phyloP scores from a whole-genome alignment of 2,113 vertebrate genomes.

The Lampris incognitus region DNA sequence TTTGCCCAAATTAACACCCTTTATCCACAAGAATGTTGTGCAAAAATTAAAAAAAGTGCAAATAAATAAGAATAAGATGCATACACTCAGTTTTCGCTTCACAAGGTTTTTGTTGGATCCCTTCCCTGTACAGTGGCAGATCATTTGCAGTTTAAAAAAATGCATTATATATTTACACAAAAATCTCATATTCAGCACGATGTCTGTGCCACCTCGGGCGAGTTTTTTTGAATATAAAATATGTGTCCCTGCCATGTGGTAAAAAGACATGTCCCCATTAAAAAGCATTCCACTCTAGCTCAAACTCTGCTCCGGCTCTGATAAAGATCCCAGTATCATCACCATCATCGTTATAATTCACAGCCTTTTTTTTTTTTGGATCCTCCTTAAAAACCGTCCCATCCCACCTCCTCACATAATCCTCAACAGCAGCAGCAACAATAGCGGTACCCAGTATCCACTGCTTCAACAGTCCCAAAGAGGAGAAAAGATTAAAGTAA shows the following conservation, averaged over 20 bases:
- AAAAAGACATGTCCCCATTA: conserved; percentile 53
- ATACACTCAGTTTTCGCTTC: conserved; percentile 28
- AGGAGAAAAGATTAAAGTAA: not conserved
- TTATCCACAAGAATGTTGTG: conserved; percentile 53
- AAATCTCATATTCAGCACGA: conserved; percentile 27
- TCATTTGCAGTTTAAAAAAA: conserved; percentile 36
- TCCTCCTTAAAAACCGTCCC: conserved; percentile 6
- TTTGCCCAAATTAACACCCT: conserved; percentile 57
- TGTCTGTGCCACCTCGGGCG: conserved; percentile 47
- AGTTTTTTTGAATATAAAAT: conserved; percentile 63
- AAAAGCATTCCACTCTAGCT: conserved; percentile 61
- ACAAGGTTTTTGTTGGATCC: conserved; percentile 40
- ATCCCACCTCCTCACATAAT: conserved; percentile 35
- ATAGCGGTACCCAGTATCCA: conserved; percentile 35
- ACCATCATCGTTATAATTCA: conserved; percentile 1
- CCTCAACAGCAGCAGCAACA: conserved; percentile 45
- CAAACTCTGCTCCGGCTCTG: conserved; percentile 29
- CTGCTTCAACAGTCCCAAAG: conserved; percentile 10
- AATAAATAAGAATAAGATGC: conserved; percentile 69
- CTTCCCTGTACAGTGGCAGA: conserved; percentile 36
- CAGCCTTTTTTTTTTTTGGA: conserved; percentile 27
- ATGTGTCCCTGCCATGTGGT: conserved; percentile 34
- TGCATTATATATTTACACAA: conserved; percentile 52
- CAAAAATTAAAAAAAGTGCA: conserved; percentile 61
- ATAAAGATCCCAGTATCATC: conserved; percentile 13